These are phyloP conservation scores for Diachasmimorpha longicaudata DNA, from an alignment of 1,140 invertebrate species.

Conservation along the genomic window DNA sequence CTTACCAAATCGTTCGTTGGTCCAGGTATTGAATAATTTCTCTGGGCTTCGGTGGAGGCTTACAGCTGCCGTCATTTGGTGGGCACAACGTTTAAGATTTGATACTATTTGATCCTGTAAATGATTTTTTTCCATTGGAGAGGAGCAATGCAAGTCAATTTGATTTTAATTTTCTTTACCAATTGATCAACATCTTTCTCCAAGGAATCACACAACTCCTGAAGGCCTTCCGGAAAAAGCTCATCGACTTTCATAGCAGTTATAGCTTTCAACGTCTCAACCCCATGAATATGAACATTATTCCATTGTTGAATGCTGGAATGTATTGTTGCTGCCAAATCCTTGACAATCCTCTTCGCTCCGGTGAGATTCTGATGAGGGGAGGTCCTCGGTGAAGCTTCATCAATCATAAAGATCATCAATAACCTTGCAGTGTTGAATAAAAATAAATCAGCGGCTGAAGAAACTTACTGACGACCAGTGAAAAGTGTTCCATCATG, in stretches of 20 bases:
- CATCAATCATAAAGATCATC: not conserved
- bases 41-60: conserved; percentile 29
- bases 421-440: not conserved
- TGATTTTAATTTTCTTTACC: conserved; percentile 29
- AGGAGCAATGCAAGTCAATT: not conserved
- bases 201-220: conserved; percentile 42
- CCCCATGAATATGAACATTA: conserved; percentile 39
- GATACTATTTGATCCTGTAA: conserved; percentile 42
- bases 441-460: not conserved
- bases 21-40: conserved; percentile 47
- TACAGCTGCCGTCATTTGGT: conserved; percentile 35
- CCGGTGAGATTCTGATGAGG: conserved; percentile 49
- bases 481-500: conserved; percentile 18
- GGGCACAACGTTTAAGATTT: conserved; percentile 36
- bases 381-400: conserved; percentile 35
- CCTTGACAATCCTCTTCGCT: conserved; percentile 41
- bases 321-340: conserved; percentile 47
- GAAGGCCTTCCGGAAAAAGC: conserved; percentile 35
- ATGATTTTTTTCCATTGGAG: not conserved
- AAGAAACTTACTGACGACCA: conserved; percentile 29
- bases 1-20: conserved; percentile 43
- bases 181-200: conserved; percentile 39
- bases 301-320: conserved; percentile 50
- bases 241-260: conserved; percentile 35
- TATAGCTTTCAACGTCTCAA: conserved; percentile 42